Base-by-base conservation (phyloP, 2,797 vertebrate genomes). In the Lacerta viridis region DNA sequence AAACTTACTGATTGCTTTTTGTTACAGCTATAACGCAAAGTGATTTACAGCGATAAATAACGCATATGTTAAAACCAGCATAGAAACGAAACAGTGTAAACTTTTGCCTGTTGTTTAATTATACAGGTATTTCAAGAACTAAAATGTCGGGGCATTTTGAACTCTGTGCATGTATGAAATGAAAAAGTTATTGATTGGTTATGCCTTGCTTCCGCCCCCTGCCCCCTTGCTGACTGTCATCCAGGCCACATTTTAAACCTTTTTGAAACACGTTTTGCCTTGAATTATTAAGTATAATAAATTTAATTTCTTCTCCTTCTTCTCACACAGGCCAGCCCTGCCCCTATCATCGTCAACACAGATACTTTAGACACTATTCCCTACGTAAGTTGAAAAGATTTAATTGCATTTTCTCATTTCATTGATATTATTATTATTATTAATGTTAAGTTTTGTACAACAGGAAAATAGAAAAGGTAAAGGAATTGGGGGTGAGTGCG, bases 281-380 rank as follows among this genome's bases (percentile, higher is more conserved):
- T 64, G 61, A 50, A 64, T 85, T 85, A 39, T 50, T 55, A 41
- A 68, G 39, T 89, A 71, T 39, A 33, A 87, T 91, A 46, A 20
- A 84, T 39, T 1, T 78, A 0, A 46, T 90, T 78, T 91, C 13
- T 87, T 13, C 27, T 43, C 5, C 36, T 90, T 90, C 88, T 92
- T 13, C 46, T 89, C 23, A 95, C 93, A 91, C 94, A 99, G 99
- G 99, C 99, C 91, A 99, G 98, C 87, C 99, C 99, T 91, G 98
- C 98, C 92, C 99, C 99, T 89, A 98, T 99, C 95, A 98, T 99
- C 95, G 98, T 99, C 96, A 99, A 99, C 96, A 99, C 99, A 94
- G 99, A 99, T 96, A 98, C 98, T 41, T 96, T 99, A 98, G 98
- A 99, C 90, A 98, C 98, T 3, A 98, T 98, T 95, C 98, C 99